Evolutionary conservation across 2,888 invertebrate genomes (phyloP).

Genomic region (Merodon equestris): DNA sequence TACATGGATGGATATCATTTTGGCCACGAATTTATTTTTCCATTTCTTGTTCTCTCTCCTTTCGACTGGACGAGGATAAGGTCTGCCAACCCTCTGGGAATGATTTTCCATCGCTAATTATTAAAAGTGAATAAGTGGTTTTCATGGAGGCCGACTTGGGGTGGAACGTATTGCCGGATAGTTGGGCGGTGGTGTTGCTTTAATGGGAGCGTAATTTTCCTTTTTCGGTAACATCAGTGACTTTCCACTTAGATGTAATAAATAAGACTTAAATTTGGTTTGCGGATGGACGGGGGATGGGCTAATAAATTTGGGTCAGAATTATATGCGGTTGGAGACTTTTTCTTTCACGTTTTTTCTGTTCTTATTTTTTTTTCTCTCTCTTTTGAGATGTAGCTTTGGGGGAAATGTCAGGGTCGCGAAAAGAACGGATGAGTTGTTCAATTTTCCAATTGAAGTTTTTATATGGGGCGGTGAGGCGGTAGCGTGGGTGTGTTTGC

Average conservation of each 20-base stretch:
- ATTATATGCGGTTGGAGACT: conserved; percentile 33
- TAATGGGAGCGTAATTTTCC: conserved; percentile 55
- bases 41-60: conserved; percentile 4
- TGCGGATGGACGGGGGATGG: conserved; percentile 19
- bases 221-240: conserved; percentile 50
- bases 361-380: conserved; percentile 3
- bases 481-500: no score
- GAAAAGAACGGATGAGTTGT: conserved; percentile 25
- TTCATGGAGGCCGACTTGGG: conserved; percentile 17
- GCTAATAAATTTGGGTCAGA: conserved; percentile 52
- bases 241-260: conserved; percentile 52
- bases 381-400: background rate
- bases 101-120: conserved; percentile 54
- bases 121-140: conserved; percentile 60
- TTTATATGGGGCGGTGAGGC: background rate
- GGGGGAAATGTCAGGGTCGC: conserved; percentile 19
- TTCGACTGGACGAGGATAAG: conserved; percentile 1
- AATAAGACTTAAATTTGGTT: conserved; percentile 40
- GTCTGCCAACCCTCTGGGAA: conserved; percentile 28
- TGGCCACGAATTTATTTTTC: conserved; percentile 31
- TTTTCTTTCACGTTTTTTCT: conserved; percentile 1
- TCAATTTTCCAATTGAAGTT: conserved; percentile 52
- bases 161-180: background rate
- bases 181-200: conserved; percentile 13
- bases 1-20: conserved; percentile 29